These are phyloP conservation scores for Leucoma salicis DNA, from an alignment of 2,888 invertebrate genomes.

Conservation along the genomic window DNA sequence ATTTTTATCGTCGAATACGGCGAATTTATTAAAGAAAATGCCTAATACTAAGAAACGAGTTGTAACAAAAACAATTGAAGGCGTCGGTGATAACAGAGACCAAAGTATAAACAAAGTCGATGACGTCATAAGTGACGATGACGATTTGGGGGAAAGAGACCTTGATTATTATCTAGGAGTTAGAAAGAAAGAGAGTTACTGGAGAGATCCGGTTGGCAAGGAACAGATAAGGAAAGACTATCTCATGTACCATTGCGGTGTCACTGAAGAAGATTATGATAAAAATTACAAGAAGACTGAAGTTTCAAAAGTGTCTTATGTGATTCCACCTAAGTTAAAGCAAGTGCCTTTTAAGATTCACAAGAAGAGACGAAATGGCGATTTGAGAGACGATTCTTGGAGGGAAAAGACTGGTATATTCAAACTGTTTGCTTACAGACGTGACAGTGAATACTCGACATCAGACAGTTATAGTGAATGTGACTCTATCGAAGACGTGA, in stretches of 20 bases:
- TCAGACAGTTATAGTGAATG: constrained; percentile 76
- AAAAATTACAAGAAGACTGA: constrained; percentile 48
- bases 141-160: constrained; percentile 63
- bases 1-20: constrained; percentile 62
- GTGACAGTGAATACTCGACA: constrained; percentile 65
- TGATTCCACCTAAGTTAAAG: constrained; percentile 55
- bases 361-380: constrained; percentile 49
- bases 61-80: constrained; percentile 49
- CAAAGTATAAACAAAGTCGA: constrained; percentile 32
- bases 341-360: constrained; percentile 76
- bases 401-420: constrained; percentile 65
- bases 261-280: constrained; percentile 69
- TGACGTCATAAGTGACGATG: constrained; percentile 37
- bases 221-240: constrained; percentile 73
- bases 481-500: constrained; percentile 53
- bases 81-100: constrained; percentile 15
- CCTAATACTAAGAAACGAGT: constrained; percentile 54
- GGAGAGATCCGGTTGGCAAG: constrained; percentile 66
- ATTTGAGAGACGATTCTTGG: constrained; percentile 63
- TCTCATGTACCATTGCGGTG: constrained; percentile 67
- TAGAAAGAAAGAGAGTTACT: constrained; percentile 62
- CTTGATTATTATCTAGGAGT: constrained; percentile 72
- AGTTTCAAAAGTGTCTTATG: constrained; percentile 41
- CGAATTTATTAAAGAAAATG: constrained; percentile 61
- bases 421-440: constrained; percentile 60